A percentile compares a stretch with the other conserved stretches of the same genome.
phyloP scores from a whole-genome alignment of 2,113 vertebrate species.

The Climacteris rufus region DNA sequence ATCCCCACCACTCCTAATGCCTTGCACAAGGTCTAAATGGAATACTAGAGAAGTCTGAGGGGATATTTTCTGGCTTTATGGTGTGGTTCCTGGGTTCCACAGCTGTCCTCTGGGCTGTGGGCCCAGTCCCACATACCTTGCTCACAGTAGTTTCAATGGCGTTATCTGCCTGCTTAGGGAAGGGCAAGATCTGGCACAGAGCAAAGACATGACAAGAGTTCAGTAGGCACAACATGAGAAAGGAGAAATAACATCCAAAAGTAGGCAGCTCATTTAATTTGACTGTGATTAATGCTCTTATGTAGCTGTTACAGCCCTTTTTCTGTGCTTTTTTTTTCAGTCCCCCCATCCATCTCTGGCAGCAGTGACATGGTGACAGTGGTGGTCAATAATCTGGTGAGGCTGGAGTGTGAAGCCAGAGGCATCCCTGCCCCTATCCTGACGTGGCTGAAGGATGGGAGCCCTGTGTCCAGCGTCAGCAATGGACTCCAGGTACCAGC shows the following conservation, averaged over 20 bases:
- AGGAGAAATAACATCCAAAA: not conserved
- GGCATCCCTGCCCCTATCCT: conserved; percentile 89
- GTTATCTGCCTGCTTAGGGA: not conserved
- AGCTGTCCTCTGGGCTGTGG: not conserved
- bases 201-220: not conserved
- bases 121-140: not conserved
- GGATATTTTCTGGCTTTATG: not conserved
- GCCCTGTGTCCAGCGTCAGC: conserved; percentile 86
- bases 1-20: not conserved
- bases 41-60: not conserved
- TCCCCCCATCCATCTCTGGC: conserved; percentile 87
- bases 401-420: conserved; percentile 89
- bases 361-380: conserved; percentile 78
- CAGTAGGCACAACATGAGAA: not conserved
- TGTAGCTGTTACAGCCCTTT: not conserved
- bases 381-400: conserved; percentile 86
- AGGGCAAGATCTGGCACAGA: not conserved
- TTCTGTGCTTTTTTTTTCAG: conserved; percentile 25
- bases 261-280: not conserved
- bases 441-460: conserved; percentile 95
- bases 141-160: not conserved
- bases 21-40: not conserved
- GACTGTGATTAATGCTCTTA: not conserved
- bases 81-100: not conserved
- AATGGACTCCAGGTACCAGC: conserved; percentile 84